A percentile compares a stretch with the other conserved stretches of the same genome.
Conservation (phyloP, 2,888 invertebrate genomes). For the Pyrocoelia pectoralis region DNA sequence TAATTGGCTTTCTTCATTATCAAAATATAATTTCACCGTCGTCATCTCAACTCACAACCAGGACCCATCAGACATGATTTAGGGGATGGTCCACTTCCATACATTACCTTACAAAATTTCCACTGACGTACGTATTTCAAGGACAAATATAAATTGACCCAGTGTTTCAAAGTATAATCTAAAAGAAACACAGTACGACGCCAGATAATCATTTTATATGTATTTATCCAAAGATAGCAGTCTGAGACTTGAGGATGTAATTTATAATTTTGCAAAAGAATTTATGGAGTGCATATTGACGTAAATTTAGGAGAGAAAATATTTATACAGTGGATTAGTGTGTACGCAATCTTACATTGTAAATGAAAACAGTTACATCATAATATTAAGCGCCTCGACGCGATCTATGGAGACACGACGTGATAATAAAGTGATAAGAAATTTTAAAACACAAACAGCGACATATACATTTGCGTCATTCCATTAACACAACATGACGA, state of each 20-base stretch:
- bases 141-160: constrained; percentile 7
- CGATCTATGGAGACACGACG: constrained; percentile 18
- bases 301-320: neutral
- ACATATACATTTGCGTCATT: constrained; percentile 29
- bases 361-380: constrained; percentile 4
- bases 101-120: neutral
- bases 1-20: too few species aligned
- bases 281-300: neutral
- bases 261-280: neutral
- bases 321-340: constrained; percentile 1
- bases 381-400: constrained; percentile 14
- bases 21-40: too few species aligned
- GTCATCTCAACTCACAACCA: too few species aligned
- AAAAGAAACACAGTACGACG: constrained; percentile 10
- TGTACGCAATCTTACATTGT: neutral
- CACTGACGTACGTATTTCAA: constrained; percentile 12
- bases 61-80: too few species aligned
- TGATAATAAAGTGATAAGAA: constrained; percentile 23
- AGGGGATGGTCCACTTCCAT: too few species aligned
- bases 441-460: constrained; percentile 26
- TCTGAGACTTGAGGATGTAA: neutral
- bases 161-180: constrained; percentile 4
- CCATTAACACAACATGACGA: constrained; percentile 20
- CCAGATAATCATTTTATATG: constrained; percentile 11
- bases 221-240: constrained; percentile 11